Evolutionary conservation across 2,888 invertebrate genomes (phyloP), one percentile per base, ranked within the genome.

Genomic region (Biston stratarius): DNA sequence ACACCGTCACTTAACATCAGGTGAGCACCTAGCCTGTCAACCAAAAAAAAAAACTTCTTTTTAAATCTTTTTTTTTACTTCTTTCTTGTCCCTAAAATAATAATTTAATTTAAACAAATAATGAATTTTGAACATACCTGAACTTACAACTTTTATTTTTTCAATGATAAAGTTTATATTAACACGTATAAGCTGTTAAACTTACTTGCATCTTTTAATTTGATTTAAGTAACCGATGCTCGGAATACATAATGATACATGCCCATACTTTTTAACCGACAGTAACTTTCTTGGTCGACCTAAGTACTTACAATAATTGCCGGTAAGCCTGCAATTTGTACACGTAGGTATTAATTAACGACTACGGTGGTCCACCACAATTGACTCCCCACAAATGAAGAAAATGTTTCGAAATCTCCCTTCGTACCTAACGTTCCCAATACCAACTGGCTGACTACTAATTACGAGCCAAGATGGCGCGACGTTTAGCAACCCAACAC

Each of bases 261-360:
- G 9, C 47, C 6, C 8, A 14, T n/a, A 14, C n/a, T 8, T 14
- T 7, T 47, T 14, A 2, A 14, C 14, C 47, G 8, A 24, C 33
- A 38, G 9, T 38, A 6, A 38, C 9, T 6, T 38, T 38, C 38
- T 6, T 38, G 6, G 38, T 9, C 38, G 38, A 38, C 3, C 38
- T 42, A 55, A 15, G 2, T 33, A 55, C 44, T 14, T 51, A 12
- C 34, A 47, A 45, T 53, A 44, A 51, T 38, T 34, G 60, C 55
- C 15, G 44, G 40, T 53, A 61, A n/a, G 40, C 24, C 77, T 74
- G 79, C 81, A 88, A 86, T 86, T 85, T 83, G 80, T 82, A 78
- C 38, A 9, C 72, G 82, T 38, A 53, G 81, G 78, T 85, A 86
- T 86, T 88, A 87, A 87, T 89, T 85, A 84, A 77, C 74, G 73